Evolutionary conservation across 37 sponge, comb jelly and placozoan genomes (phyloP).

Genomic region (Aplysina aerophoba): DNA sequence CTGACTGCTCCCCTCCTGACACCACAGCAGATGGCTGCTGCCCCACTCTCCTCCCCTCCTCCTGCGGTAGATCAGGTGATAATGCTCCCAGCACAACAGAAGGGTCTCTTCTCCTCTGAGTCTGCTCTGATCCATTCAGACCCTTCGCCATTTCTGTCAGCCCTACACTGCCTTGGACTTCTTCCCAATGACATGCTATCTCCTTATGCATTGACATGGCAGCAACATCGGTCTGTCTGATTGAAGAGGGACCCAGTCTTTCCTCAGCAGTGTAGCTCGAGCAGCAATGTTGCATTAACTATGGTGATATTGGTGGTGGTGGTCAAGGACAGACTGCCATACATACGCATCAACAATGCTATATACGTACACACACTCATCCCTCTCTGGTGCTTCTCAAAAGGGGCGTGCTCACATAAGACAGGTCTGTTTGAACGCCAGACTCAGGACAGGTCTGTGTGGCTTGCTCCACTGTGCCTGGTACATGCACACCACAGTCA

Average conservation of each 20-base stretch:
- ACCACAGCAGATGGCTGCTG: too few relatives aligned
- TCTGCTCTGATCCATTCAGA: too few relatives aligned
- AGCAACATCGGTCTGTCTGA: background rate
- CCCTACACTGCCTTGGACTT: too few relatives aligned
- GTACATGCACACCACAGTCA: background rate
- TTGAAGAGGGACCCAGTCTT: background rate
- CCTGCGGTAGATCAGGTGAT: too few relatives aligned
- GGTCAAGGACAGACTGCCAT: background rate
- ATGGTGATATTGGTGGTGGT: background rate
- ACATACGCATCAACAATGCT: background rate
- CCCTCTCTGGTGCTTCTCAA: background rate
- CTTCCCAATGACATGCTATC: too few relatives aligned
- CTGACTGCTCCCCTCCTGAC: too few relatives aligned
- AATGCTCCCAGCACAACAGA: too few relatives aligned
- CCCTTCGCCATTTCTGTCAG: too few relatives aligned
- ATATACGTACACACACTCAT: background rate
- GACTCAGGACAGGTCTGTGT: background rate
- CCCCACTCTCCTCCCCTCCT: too few relatives aligned
- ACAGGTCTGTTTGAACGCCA: constrained; percentile 11
- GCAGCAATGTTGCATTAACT: background rate
- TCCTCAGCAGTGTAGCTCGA: background rate
- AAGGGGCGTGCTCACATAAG: background rate
- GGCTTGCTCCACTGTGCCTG: background rate
- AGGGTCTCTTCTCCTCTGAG: too few relatives aligned
- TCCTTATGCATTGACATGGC: background rate